Evolutionary conservation across 35 echinoderm and acorn worm genomes (phyloP).

Genomic region (Amphiura filiformis): DNA sequence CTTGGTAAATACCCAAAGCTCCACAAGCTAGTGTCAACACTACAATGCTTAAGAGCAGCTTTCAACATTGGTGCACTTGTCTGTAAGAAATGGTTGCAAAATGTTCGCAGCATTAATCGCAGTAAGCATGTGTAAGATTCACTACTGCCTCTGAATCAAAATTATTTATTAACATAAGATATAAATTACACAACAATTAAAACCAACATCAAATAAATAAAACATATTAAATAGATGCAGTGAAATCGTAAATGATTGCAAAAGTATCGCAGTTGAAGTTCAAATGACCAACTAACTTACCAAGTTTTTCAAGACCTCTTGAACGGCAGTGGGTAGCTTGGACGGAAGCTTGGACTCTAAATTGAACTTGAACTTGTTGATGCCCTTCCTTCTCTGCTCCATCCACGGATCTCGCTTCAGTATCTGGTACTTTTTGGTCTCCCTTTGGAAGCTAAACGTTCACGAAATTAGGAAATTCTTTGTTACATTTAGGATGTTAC

Average conservation of each 20-base stretch:
- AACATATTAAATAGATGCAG: too few species aligned
- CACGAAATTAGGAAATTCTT: not conserved
- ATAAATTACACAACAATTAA: too few species aligned
- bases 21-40: constrained; percentile 1
- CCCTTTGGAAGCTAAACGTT: constrained; percentile 57
- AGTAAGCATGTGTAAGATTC: too few species aligned
- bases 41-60: not conserved
- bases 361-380: constrained; percentile 52
- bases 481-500: too few species aligned
- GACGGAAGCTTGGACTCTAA: constrained; percentile 36
- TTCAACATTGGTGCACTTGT: not conserved
- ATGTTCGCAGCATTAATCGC: too few species aligned
- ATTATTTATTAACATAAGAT: too few species aligned
- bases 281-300: constrained; percentile 24
- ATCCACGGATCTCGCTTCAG: constrained; percentile 33
- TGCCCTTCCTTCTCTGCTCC: constrained; percentile 25
- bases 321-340: constrained; percentile 52
- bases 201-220: not conserved
- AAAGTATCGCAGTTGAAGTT: too few species aligned
- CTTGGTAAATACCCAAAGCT: constrained; percentile 10
- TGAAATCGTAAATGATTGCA: too few species aligned
- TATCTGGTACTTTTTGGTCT: constrained; percentile 61
- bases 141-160: too few species aligned
- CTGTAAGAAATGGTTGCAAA: not conserved
- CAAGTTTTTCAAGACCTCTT: constrained; percentile 41